phyloP scores from a whole-genome alignment of 2,797 vertebrate species.

The Bucorvus abyssinicus region DNA sequence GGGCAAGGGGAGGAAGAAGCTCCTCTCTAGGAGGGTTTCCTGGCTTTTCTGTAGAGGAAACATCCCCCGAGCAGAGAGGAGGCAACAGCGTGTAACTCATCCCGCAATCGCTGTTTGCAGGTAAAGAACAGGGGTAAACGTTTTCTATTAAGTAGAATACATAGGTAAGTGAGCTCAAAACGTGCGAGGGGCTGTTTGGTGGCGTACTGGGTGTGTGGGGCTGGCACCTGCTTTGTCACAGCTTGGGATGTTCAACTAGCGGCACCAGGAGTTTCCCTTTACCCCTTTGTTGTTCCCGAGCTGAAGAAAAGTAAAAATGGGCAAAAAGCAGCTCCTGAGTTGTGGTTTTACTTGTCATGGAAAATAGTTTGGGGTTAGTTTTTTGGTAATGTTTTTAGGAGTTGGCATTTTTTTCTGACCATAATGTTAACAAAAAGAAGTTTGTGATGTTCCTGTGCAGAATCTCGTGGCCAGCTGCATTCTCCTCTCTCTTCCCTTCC shows the following conservation, averaged over 20 bases:
- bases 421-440: neutral
- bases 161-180: neutral
- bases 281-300: neutral
- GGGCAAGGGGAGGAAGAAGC: fast-evolving
- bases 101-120: neutral
- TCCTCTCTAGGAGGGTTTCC: neutral
- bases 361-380: neutral
- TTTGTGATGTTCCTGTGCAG: neutral
- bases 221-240: neutral
- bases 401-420: neutral
- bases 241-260: no score
- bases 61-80: neutral
- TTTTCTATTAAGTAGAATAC: neutral
- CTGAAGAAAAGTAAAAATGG: neutral
- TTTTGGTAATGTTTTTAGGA: neutral
- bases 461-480: neutral
- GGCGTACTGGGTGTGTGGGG: no score
- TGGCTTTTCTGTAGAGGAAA: neutral
- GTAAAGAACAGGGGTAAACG: neutral
- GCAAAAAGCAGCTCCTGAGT: neutral
- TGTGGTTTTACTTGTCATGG: neutral
- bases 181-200: neutral
- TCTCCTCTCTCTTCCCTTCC: neutral
- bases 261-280: neutral
- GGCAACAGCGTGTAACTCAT: neutral